phyloP scores from a whole-genome alignment of 2,888 invertebrate genomes.

The Mellilla xanthometata region DNA sequence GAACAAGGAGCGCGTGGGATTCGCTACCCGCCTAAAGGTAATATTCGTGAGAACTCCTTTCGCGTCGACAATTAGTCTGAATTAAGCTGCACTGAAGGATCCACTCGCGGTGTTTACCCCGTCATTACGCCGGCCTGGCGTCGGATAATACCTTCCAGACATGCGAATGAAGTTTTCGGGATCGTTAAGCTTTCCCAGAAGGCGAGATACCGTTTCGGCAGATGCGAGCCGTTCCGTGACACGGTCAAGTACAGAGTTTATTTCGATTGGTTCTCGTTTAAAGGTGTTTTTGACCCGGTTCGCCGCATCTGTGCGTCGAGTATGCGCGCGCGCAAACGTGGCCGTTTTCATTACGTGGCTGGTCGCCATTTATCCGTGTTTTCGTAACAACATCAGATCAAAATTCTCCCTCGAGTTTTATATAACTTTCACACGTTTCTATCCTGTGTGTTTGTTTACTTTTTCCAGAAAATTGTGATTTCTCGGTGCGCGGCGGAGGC shows the following conservation, averaged over 20 bases:
- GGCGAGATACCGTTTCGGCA: conserved; percentile 75
- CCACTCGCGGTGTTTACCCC: conserved; percentile 69
- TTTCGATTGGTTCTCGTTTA: conserved; percentile 75
- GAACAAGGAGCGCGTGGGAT: conserved; percentile 72
- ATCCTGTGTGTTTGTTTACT: conserved; percentile 49
- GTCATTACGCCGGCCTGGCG: conserved; percentile 64
- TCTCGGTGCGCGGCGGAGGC: conserved; percentile 60
- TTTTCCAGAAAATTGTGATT: conserved; percentile 68
- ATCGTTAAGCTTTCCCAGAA: conserved; percentile 78
- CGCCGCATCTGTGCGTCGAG: conserved; percentile 53
- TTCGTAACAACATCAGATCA: too few relatives aligned
- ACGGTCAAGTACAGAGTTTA: conserved; percentile 76
- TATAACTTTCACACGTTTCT: conserved; percentile 39
- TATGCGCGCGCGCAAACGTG: conserved; percentile 56
- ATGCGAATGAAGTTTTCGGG: conserved; percentile 77
- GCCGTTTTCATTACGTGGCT: conserved; percentile 74
- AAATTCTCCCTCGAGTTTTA: conserved; percentile 68
- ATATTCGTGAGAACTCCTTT: conserved; percentile 77
- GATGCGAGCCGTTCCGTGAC: conserved; percentile 73
- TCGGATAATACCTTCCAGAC: conserved; percentile 72
- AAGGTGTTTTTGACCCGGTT: conserved; percentile 81
- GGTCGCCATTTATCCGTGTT: conserved; percentile 48
- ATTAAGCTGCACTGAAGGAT: conserved; percentile 70
- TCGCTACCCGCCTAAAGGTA: conserved; percentile 67
- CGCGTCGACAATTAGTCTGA: conserved; percentile 73